Conservation (phyloP, 1,140 invertebrate genomes). For the Pseudomyrmex pallidus region DNA sequence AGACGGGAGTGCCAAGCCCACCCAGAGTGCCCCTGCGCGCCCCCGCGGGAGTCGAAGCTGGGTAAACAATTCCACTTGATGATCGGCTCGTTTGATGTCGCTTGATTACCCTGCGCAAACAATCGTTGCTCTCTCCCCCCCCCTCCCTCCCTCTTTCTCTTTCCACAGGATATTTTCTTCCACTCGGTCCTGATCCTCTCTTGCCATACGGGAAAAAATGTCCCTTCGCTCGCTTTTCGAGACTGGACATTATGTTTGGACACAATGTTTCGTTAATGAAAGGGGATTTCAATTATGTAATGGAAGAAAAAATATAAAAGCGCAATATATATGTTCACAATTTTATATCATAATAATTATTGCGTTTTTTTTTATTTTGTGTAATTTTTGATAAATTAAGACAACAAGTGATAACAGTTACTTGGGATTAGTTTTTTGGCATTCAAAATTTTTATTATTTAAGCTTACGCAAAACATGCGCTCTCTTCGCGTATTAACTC, state of each 20-base stretch:
- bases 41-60: slow-evolving; percentile 71
- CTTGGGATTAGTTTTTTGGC: not conserved
- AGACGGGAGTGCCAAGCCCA: slow-evolving; percentile 74
- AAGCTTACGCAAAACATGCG: slow-evolving; percentile 10
- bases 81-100: slow-evolving; percentile 85
- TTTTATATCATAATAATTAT: not conserved
- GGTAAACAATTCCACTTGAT: slow-evolving; percentile 85
- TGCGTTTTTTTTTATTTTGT: not conserved
- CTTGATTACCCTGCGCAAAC: slow-evolving; percentile 85
- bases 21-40: slow-evolving; percentile 54
- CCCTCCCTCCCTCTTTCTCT: slow-evolving; percentile 66
- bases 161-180: slow-evolving; percentile 66
- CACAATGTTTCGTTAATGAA: not conserved
- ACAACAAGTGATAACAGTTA: no score
- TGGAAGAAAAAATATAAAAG: not conserved
- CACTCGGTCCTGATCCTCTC: slow-evolving; percentile 8
- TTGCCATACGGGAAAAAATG: slow-evolving; percentile 14
- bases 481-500: slow-evolving; percentile 9
- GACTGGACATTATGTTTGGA: not conserved
- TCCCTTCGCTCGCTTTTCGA: not conserved
- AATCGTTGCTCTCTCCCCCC: slow-evolving; percentile 77
- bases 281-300: not conserved
- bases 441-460: not conserved
- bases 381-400: not conserved
- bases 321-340: not conserved